phyloP scores from a whole-genome alignment of 1,140 invertebrate genomes.

The Lordiphosa collinella region DNA sequence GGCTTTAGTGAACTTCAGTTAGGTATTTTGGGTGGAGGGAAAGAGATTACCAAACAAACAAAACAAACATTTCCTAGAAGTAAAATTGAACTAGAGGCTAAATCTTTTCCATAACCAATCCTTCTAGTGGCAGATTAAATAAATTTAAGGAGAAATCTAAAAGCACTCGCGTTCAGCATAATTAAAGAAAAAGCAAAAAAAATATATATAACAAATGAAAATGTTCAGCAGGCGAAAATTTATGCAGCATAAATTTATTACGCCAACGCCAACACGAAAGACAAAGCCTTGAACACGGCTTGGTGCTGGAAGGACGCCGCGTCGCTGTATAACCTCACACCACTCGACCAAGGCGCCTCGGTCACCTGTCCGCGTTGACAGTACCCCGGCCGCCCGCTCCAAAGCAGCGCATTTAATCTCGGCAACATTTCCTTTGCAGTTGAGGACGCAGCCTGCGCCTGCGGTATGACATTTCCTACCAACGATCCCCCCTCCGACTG shows the following conservation, averaged over 20 bases:
- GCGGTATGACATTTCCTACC: slow-evolving; percentile 68
- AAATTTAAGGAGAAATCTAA: too few relatives aligned
- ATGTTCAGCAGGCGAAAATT: slow-evolving; percentile 22
- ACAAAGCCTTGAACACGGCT: slow-evolving; percentile 41
- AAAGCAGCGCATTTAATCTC: slow-evolving; percentile 66
- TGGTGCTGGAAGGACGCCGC: not conserved
- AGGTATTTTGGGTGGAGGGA: too few relatives aligned
- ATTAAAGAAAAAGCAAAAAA: slow-evolving; percentile 18
- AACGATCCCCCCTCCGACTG: not conserved
- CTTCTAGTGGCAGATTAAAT: too few relatives aligned
- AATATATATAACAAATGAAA: slow-evolving; percentile 1
- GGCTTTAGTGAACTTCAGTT: slow-evolving; percentile 10
- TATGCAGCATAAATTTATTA: slow-evolving; percentile 63
- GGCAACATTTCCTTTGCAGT: slow-evolving; percentile 64
- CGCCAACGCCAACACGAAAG: slow-evolving; percentile 37
- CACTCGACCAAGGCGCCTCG: slow-evolving; percentile 33
- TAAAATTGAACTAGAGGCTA: too few relatives aligned
- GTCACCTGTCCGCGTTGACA: slow-evolving; percentile 46
- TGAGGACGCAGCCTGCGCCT: slow-evolving; percentile 48
- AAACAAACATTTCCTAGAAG: too few relatives aligned
- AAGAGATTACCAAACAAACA: too few relatives aligned
- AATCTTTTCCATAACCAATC: too few relatives aligned
- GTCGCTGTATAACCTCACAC: slow-evolving; percentile 47
- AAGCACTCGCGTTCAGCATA: slow-evolving; percentile 10
- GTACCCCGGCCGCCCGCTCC: slow-evolving; percentile 2